Base-by-base conservation (phyloP, 1,140 invertebrate species). In the Drosophila navojoa region DNA sequence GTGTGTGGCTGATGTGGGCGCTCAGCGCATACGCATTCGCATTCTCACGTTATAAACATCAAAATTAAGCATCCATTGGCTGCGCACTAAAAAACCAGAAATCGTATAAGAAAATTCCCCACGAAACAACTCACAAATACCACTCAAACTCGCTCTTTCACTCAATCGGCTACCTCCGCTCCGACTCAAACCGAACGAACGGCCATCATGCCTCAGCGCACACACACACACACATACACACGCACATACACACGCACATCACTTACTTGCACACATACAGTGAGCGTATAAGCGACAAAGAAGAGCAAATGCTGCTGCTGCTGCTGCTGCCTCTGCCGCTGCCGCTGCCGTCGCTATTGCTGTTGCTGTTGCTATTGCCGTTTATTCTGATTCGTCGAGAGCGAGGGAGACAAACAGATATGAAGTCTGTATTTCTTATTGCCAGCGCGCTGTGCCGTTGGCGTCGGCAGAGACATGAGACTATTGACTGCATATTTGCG, bases 31-130 rank as follows among this genome's bases (percentile, higher is more conserved):
- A 75, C 76, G 67, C 76, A 76, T 77, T 73, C 82, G 72, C 84
- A 86, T 90, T 90, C 82, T 87, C 87, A 90, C 87, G 76, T 87
- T 87, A 90, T 90, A 90, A 90, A 82, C 76, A 73, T 79, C 75
- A 82, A 90, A 87, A 87, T 80, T 77, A 87, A 77, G 76, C 72
- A 76, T 68, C 67, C 76, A 86, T 85, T 79, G 68, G 69, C 59
- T 63, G 53, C 54, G 50, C 79, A 75, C 70, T 81, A 79, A 85
- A 72, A 80, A 60, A 74, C 52, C 44, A 53, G 58, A 68, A 79
- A 79, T 82, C 71, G 63, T 69, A 68, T 57, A 79, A 55, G 77
- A 75, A 63, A 74, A 58, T 35, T 62, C 68, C 58, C 44, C 53
- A 62, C 71, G 69, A 63, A 75, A 49, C 5, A n/a, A 63, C 70